phyloP scores from a whole-genome alignment of 2,888 invertebrate genomes.

The Amorpha juglandis region DNA sequence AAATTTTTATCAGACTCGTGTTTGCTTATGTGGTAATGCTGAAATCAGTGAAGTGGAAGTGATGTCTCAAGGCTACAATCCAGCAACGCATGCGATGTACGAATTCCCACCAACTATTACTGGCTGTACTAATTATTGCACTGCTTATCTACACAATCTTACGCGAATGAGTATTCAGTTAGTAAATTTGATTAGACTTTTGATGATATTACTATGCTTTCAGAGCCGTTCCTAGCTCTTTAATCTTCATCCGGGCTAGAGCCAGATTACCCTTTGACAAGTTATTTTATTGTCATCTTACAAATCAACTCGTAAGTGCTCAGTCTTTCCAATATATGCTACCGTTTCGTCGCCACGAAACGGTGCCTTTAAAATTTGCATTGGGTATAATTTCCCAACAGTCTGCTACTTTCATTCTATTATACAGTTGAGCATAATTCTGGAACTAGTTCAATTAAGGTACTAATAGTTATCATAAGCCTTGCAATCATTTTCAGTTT shows the following conservation, averaged over 20 bases:
- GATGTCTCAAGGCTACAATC: slow-evolving; percentile 74
- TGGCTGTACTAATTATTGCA: slow-evolving; percentile 72
- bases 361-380: no score
- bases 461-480: neutral
- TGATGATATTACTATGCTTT: neutral
- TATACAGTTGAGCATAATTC: no score
- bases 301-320: neutral
- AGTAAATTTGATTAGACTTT: slow-evolving; percentile 25
- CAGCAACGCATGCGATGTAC: slow-evolving; percentile 66
- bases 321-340: no score
- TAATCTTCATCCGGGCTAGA: no score
- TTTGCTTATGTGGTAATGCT: slow-evolving; percentile 68
- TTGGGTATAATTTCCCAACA: no score
- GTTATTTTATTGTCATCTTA: neutral
- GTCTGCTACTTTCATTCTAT: no score
- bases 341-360: no score
- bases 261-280: no score
- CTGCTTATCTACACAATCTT: slow-evolving; percentile 71
- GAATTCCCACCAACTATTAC: slow-evolving; percentile 77
- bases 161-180: slow-evolving; percentile 79
- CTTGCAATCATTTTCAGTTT: slow-evolving; percentile 54
- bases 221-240: no score
- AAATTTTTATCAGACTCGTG: slow-evolving; percentile 51
- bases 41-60: slow-evolving; percentile 70
- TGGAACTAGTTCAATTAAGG: no score